Evolutionary conservation across 2,888 invertebrate species (phyloP), one percentile per base, ranked within the genome.

Genomic region (Drosophila siamana): DNA sequence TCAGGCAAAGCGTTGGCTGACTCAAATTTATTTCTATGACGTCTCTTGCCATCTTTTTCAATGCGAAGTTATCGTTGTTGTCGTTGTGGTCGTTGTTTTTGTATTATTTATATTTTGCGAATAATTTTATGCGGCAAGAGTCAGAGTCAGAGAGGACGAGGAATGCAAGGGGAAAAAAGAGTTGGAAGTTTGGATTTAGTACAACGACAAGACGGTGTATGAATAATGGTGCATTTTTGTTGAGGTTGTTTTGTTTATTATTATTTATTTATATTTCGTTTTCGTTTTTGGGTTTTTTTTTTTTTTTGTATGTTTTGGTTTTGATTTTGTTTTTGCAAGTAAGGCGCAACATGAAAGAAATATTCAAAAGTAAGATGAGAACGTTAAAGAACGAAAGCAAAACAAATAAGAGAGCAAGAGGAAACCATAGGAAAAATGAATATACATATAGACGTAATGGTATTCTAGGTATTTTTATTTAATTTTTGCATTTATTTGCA

Each of bases 1-100:
- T 95, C 96, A 78, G 90, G 90, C 74, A 94, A 93, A 78, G 94
- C 94, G 92, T 94, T 93, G 70, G 82, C 82, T 90, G 94, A 94
- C 89, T 94, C 94, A 70, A 94, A 91, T 90, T 92, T 92, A 90
- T 91, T 91, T 88, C 92, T 89, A 90, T 92, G 88, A 82, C 91
- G 92, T 88, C 91, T 90, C 87, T 91, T 91, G 80, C 92, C 92
- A 90, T 90, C 91, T 91, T 82, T 81, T 74, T 72, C 68, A 74
- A 68, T 70, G 69, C 68, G 57, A 72, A 69, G 66, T 72, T 66
- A 61, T 46, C 44, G 59, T 73, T 51, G 38, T 38, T 36, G 40
- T 75, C 46, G 67, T 65, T 7, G 38, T 70, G 61, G 57, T 69
- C 48, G 57, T 64, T 63, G 59, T 69, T 43, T 69, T 74, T 78